Evolutionary conservation across 1,140 invertebrate species (phyloP).

Genomic region (Sinonovacula constricta): DNA sequence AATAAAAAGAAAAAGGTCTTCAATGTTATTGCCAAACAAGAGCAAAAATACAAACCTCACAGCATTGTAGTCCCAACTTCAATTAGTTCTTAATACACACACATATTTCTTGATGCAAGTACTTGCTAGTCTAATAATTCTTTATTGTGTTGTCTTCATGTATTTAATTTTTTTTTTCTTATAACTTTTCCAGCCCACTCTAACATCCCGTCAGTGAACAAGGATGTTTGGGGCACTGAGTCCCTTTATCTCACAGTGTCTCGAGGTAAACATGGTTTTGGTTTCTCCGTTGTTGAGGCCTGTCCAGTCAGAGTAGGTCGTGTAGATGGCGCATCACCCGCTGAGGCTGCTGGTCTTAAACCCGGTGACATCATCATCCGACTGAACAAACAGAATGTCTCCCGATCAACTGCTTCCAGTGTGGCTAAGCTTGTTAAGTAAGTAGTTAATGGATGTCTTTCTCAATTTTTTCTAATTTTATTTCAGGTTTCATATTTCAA

Average conservation of each 20-base stretch:
- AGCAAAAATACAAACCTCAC: too few relatives aligned
- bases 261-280: slow-evolving; percentile 82
- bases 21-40: too few relatives aligned
- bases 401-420: slow-evolving; percentile 75
- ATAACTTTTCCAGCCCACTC: slow-evolving; percentile 64
- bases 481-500: not conserved
- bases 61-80: too few relatives aligned
- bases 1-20: too few relatives aligned
- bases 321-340: slow-evolving; percentile 92
- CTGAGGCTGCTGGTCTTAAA: slow-evolving; percentile 92
- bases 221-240: slow-evolving; percentile 72
- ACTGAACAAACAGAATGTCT: slow-evolving; percentile 89
- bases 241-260: slow-evolving; percentile 58
- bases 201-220: slow-evolving; percentile 69
- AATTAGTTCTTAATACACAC: too few relatives aligned
- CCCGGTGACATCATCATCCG: slow-evolving; percentile 94
- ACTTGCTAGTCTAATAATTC: too few relatives aligned
- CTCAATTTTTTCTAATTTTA: not conserved
- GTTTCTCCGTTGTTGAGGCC: slow-evolving; percentile 95
- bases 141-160: too few relatives aligned
- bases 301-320: slow-evolving; percentile 92
- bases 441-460: slow-evolving; percentile 45
- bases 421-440: slow-evolving; percentile 77
- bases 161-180: too few relatives aligned
- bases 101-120: too few relatives aligned